Percentiles rank a stretch among this genome's conserved stretches.
phyloP scores from a whole-genome alignment of 30 jellyfish, hydroid and myxozoan species.

The Calvadosia cruxmelitensis region DNA sequence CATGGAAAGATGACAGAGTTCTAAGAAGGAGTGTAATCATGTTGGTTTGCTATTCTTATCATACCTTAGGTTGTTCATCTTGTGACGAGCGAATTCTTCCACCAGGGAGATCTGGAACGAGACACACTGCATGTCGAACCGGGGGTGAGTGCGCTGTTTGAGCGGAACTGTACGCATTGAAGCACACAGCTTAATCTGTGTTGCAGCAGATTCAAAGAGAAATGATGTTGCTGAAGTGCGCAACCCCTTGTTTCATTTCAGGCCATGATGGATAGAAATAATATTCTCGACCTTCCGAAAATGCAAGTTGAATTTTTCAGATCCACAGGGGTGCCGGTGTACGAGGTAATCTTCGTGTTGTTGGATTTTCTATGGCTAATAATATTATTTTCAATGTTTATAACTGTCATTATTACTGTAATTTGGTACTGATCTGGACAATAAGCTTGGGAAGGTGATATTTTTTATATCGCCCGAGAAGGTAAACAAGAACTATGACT shows the following conservation, averaged over 20 bases:
- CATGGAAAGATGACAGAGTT: no score
- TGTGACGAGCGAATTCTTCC: slow-evolving; percentile 90
- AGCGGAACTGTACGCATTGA: not conserved
- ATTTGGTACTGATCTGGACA: no score
- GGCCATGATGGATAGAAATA: slow-evolving; percentile 85
- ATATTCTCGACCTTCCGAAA: slow-evolving; percentile 69
- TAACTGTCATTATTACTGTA: not conserved
- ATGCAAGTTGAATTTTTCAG: slow-evolving; percentile 73
- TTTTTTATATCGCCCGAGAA: no score
- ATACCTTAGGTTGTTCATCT: slow-evolving; percentile 68
- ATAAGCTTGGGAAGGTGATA: no score
- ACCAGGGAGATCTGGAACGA: slow-evolving; percentile 90
- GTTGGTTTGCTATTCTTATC: not conserved
- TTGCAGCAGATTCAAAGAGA: no score
- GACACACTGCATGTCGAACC: slow-evolving; percentile 79
- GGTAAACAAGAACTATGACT: no score
- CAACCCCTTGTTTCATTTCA: slow-evolving; percentile 10
- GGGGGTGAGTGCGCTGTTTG: slow-evolving; percentile 35
- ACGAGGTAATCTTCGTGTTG: slow-evolving; percentile 45
- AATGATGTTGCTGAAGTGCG: not conserved
- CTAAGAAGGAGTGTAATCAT: no score
- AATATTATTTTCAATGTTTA: not conserved
- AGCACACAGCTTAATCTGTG: no score
- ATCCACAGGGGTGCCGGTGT: slow-evolving; percentile 68
- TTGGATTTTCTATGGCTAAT: not conserved